These are phyloP conservation scores for Muscicapa adusta DNA, from an alignment of 2,113 vertebrate species.

Conservation along the genomic window DNA sequence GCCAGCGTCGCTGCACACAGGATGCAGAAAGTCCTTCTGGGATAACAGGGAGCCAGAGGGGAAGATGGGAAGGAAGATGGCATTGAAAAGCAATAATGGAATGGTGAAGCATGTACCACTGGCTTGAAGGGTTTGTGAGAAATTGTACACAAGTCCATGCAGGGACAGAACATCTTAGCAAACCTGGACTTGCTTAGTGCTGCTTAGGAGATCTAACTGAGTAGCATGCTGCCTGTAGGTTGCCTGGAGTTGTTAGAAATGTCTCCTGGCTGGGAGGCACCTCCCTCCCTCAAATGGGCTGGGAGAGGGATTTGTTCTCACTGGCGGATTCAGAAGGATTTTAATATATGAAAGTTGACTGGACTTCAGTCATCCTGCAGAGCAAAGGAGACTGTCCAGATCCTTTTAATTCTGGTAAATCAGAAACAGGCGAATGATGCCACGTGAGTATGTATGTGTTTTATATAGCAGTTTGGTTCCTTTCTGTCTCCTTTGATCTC, in stretches of 20 bases:
- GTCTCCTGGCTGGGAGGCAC: not conserved
- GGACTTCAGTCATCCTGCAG: not conserved
- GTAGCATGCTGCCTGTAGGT: not conserved
- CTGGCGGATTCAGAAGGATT: not conserved
- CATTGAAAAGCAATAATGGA: not conserved
- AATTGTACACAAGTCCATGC: not conserved
- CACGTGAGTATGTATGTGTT: not conserved
- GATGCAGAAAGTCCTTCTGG: slow-evolving; percentile 95
- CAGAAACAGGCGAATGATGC: slow-evolving; percentile 26
- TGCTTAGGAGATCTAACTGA: not conserved
- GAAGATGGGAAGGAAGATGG: not conserved
- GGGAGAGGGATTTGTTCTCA: not conserved
- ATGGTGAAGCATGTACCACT: not conserved
- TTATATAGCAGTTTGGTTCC: not conserved
- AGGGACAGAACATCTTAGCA: slow-evolving; percentile 10
- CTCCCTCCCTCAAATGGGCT: not conserved
- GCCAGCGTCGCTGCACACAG: slow-evolving; percentile 85
- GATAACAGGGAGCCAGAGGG: slow-evolving; percentile 63
- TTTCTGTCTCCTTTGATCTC: not conserved
- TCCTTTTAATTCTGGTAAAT: slow-evolving; percentile 11
- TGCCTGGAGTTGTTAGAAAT: slow-evolving; percentile 24
- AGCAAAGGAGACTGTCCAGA: slow-evolving; percentile 3
- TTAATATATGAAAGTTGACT: not conserved
- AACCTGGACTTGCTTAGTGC: slow-evolving; percentile 7
- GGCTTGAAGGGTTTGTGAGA: not conserved